phyloP scores from a whole-genome alignment of 64 coral and sea anemone species.

The Acropora yongei region DNA sequence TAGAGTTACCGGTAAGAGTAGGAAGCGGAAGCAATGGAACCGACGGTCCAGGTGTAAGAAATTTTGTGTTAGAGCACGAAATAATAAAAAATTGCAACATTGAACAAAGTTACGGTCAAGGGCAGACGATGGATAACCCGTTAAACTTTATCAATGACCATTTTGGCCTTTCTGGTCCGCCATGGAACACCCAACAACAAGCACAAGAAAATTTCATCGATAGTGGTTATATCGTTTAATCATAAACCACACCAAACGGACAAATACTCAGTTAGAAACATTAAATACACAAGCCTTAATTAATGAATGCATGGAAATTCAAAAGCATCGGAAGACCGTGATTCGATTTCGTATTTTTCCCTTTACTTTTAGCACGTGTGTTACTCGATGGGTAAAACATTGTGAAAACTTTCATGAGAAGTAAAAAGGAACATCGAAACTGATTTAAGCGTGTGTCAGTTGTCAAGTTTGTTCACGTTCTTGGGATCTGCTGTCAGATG shows the following conservation, averaged over 20 bases:
- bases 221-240: conserved; percentile 16
- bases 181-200: background rate
- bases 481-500: background rate
- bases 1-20: background rate
- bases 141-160: background rate
- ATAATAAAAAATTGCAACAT: background rate
- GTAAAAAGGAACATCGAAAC: background rate
- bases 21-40: background rate
- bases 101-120: conserved; percentile 9
- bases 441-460: background rate
- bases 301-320: too few species aligned
- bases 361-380: background rate
- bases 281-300: background rate
- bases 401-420: background rate
- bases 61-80: background rate
- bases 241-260: conserved; percentile 1
- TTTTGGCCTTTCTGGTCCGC: background rate
- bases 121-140: background rate
- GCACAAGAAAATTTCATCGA: background rate
- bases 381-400: background rate
- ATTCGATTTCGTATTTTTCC: background rate
- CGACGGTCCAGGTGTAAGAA: background rate
- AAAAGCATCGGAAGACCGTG: background rate
- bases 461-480: conserved; percentile 25
- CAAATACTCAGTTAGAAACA: background rate